Base-by-base conservation (phyloP, 2,113 vertebrate genomes). In the Chrysemys picta region DNA sequence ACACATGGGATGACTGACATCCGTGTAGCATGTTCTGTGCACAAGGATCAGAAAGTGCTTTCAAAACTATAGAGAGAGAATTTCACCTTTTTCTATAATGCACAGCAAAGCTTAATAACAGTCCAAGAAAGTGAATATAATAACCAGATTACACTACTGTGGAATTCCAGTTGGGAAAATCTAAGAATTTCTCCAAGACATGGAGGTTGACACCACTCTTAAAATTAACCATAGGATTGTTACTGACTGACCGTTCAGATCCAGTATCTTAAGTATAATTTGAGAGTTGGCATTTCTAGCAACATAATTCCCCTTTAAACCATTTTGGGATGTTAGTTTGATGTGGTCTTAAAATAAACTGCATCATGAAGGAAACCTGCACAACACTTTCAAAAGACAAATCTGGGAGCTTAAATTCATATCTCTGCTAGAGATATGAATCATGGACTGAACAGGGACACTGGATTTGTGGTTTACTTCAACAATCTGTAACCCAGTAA, bases 271-370 rank as follows among this genome's bases (percentile, higher is more conserved):
- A 90, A 94, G 78, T 49, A 91, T 93, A 24, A 56, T 82, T 94
- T 91, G 85, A 38, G 35, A 69, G 35, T 19, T 69, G 14, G 9
- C 16, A 72, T 38, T 35, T 72, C n/a, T 38, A 72, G 0, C 96
- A 92, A 96, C 91, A 89, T 80, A 92, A 78, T 91, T 96, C 53
- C 88, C 96, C 31, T 72, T 72, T 95, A 95, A 93, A 72, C 87
- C 57, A 1, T 17, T 47, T 72, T 95, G 95, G 80, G 83, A 45
- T 78, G 59, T 29, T 35, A 87, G 82, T 56, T 82, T 96, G 94
- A 38, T 87, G 27, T 22, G 12, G 27, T 59, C 57, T 29, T 12
- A 59, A 59, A 59, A 29, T 59, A 59, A 59, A 59, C 57, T 59
- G 27, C 57, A 59, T 59, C 57, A 59, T 14, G n/a, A 72, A 72